Conservation (phyloP, 2,888 invertebrate species). For the Eupithecia subumbrata region DNA sequence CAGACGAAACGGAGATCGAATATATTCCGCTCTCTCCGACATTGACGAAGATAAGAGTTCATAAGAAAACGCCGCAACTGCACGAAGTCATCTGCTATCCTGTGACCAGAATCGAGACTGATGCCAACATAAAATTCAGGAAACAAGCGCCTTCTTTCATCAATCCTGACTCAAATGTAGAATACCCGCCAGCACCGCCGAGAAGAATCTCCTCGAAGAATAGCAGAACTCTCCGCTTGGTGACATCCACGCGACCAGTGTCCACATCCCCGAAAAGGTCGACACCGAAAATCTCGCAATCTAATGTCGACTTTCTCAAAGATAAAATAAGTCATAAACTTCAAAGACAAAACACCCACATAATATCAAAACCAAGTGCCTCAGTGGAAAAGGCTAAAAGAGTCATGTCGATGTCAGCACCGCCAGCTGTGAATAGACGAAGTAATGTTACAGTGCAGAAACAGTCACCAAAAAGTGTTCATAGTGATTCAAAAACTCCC, state of each 20-base stretch:
- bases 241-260: conserved; percentile 80
- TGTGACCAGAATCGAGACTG: conserved; percentile 69
- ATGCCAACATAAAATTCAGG: conserved; percentile 77
- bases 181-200: conserved; percentile 88
- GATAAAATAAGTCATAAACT: conserved; percentile 86
- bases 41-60: conserved; percentile 90
- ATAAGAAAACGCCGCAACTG: conserved; percentile 84
- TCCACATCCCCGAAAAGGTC: conserved; percentile 65
- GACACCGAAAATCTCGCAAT: conserved; percentile 58
- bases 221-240: conserved; percentile 87
- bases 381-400: conserved; percentile 52
- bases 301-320: conserved; percentile 85
- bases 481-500: conserved; percentile 52
- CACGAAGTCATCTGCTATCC: conserved; percentile 87
- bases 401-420: conserved; percentile 72
- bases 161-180: conserved; percentile 64
- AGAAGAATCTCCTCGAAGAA: conserved; percentile 89
- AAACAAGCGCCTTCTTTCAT: conserved; percentile 84
- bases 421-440: conserved; percentile 73
- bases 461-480: conserved; percentile 50
- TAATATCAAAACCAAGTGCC: conserved; percentile 59
- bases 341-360: conserved; percentile 77
- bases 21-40: conserved; percentile 92
- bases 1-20: conserved; percentile 91
- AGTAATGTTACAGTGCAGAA: conserved; percentile 50